Evolutionary conservation across 2,888 invertebrate genomes (phyloP).

Genomic region (Nomada ferruginata): DNA sequence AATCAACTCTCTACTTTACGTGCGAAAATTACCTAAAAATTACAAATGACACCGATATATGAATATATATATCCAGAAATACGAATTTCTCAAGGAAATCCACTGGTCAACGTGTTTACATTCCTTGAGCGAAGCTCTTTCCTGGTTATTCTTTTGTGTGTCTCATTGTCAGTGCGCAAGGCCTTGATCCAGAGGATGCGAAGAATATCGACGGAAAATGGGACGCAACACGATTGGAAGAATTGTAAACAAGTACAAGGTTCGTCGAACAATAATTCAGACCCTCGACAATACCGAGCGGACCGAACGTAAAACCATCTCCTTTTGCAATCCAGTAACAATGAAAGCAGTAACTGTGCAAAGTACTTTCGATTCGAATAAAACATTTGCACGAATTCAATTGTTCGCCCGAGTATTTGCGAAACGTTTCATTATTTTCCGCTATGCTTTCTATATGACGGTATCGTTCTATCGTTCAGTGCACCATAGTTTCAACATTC

Average conservation of each 20-base stretch:
- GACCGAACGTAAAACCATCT: no score
- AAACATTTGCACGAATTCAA: neutral
- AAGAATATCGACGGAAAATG: conserved; percentile 39
- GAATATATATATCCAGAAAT: no score
- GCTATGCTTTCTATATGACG: neutral
- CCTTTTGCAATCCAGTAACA: no score
- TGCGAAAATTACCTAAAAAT: no score
- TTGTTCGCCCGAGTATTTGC: no score
- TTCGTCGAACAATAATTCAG: conserved; percentile 27
- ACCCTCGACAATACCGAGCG: conserved; percentile 6
- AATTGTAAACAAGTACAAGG: conserved; percentile 47
- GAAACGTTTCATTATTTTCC: neutral
- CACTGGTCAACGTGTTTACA: neutral
- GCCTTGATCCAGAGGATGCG: conserved; percentile 48
- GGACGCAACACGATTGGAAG: conserved; percentile 35
- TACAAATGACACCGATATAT: no score
- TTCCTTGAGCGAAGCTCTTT: neutral
- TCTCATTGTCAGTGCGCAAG: neutral
- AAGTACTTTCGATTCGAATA: neutral
- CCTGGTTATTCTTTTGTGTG: conserved; percentile 5
- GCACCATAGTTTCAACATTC: conserved; percentile 6
- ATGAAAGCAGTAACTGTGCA: neutral
- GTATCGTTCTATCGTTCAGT: conserved; percentile 4
- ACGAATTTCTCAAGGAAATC: neutral
- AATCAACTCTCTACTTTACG: no score